These are phyloP conservation scores for Clusia tigrina DNA, from an alignment of 2,888 invertebrate genomes.

Conservation along the genomic window DNA sequence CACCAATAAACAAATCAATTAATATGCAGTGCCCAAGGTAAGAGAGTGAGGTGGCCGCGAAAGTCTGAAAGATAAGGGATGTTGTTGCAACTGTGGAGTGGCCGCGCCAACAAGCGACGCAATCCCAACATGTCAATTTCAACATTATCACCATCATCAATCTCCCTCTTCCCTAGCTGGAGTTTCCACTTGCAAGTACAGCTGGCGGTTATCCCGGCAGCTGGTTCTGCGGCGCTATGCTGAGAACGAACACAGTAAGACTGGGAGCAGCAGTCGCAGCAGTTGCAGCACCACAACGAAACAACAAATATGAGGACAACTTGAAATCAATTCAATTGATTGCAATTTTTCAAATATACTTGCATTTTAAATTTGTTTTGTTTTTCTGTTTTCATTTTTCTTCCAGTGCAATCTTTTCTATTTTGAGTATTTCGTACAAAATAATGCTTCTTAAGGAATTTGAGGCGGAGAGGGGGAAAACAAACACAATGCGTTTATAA, in stretches of 20 bases:
- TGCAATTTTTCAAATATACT: neutral
- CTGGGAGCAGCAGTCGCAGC: neutral
- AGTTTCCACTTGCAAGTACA: neutral
- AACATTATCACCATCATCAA: slow-evolving; percentile 8
- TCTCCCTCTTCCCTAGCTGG: neutral
- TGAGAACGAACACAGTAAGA: neutral
- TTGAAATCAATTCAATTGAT: slow-evolving; percentile 9
- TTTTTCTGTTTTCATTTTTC: neutral
- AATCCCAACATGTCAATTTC: neutral
- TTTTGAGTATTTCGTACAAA: too few species aligned
- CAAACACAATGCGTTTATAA: slow-evolving; percentile 8
- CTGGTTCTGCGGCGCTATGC: too few species aligned
- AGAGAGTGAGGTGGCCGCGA: too few species aligned
- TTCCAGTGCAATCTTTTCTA: neutral
- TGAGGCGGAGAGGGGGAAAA: too few species aligned
- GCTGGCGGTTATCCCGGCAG: too few species aligned
- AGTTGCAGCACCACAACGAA: neutral
- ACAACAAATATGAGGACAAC: neutral
- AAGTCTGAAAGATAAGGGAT: too few species aligned
- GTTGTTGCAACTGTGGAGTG: neutral
- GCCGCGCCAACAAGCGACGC: neutral
- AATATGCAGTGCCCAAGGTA: too few species aligned
- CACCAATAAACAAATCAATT: slow-evolving; percentile 1
- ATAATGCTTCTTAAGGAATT: too few species aligned
- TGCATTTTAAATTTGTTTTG: neutral